These are phyloP conservation scores for Ochropleura leucogaster DNA, from an alignment of 2,888 invertebrate species.

Conservation along the genomic window DNA sequence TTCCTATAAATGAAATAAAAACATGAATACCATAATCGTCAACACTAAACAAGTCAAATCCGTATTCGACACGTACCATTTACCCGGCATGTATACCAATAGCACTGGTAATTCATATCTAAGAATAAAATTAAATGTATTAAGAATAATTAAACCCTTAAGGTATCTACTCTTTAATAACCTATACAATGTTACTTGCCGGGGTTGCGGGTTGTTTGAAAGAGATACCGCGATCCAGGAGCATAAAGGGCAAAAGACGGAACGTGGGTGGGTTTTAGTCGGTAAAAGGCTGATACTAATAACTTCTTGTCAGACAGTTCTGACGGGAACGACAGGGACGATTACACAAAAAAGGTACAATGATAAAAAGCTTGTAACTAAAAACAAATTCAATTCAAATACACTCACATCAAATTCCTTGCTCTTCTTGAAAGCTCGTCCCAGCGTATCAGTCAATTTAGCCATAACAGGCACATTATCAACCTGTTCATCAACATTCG, in stretches of 20 bases:
- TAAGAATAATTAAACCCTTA: background rate
- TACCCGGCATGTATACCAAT: background rate
- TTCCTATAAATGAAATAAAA: constrained; percentile 72
- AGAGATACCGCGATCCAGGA: too few relatives aligned
- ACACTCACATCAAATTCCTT: constrained; percentile 92
- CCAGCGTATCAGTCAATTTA: constrained; percentile 94
- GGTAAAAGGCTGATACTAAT: too few relatives aligned
- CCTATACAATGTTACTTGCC: too few relatives aligned
- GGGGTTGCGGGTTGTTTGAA: too few relatives aligned
- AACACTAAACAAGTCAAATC: background rate
- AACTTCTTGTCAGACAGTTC: too few relatives aligned
- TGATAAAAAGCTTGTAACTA: too few relatives aligned
- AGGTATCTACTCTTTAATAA: too few relatives aligned
- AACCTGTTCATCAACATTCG: constrained; percentile 92
- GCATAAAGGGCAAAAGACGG: too few relatives aligned
- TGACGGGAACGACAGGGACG: too few relatives aligned
- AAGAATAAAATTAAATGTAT: background rate
- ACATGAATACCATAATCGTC: background rate
- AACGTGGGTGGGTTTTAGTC: too few relatives aligned
- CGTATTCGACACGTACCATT: background rate
- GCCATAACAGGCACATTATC: constrained; percentile 96
- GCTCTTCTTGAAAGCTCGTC: constrained; percentile 93
- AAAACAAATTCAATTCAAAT: background rate
- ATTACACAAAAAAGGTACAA: too few relatives aligned
- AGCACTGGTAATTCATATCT: background rate